A percentile compares a stretch with the other conserved stretches of the same genome.
phyloP scores from a whole-genome alignment of 2,797 vertebrate genomes.

The Choloepus didactylus region DNA sequence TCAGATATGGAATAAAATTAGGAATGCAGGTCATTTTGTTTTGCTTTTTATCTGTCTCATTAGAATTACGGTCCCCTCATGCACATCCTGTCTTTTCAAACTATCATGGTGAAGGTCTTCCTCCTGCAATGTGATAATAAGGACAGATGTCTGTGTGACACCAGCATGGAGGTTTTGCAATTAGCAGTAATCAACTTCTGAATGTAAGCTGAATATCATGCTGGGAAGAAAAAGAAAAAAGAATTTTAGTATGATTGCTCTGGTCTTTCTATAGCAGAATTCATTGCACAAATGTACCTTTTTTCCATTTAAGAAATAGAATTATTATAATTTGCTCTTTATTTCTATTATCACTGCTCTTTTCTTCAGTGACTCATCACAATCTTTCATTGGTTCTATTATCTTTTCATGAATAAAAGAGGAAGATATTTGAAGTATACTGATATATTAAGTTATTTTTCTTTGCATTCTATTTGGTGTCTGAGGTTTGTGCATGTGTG shows the following conservation, averaged over 20 bases:
- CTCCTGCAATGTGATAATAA: background rate
- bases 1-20: background rate
- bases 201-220: background rate
- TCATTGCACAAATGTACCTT: background rate
- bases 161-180: background rate
- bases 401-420: slow-evolving; percentile 52
- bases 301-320: slow-evolving; percentile 49
- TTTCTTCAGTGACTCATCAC: slow-evolving; percentile 47
- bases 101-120: background rate
- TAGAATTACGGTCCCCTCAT: background rate
- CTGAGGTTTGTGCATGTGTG: background rate
- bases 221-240: slow-evolving; percentile 33
- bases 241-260: background rate
- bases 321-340: slow-evolving; percentile 40
- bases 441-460: slow-evolving; percentile 21
- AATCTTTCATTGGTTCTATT: slow-evolving; percentile 55
- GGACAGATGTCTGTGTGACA: background rate
- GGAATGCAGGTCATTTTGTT: background rate
- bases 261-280: background rate
- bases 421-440: slow-evolving; percentile 23
- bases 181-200: background rate
- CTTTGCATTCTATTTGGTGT: background rate
- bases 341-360: slow-evolving; percentile 45
- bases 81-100: background rate
- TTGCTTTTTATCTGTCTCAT: background rate